These are phyloP conservation scores for Pungitius pungitius DNA, from an alignment of 2,113 vertebrate species.

Conservation along the genomic window DNA sequence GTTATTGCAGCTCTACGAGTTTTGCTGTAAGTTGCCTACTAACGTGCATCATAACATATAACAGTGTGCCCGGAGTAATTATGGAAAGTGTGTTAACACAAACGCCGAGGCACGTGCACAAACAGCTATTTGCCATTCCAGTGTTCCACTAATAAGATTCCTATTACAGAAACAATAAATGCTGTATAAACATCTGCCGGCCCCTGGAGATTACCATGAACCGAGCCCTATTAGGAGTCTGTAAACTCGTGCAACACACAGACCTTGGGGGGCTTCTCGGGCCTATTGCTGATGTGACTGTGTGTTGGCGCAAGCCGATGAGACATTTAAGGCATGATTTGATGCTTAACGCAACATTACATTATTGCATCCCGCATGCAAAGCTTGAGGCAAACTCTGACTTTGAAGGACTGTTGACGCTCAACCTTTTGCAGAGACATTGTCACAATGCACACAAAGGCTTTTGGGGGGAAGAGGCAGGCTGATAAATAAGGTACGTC, in stretches of 20 bases:
- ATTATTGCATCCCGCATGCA: slow-evolving; percentile 51
- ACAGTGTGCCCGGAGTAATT: not conserved
- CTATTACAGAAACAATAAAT: slow-evolving; percentile 56
- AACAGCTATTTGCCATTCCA: slow-evolving; percentile 39
- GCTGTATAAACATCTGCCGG: slow-evolving; percentile 41
- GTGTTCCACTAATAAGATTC: slow-evolving; percentile 42
- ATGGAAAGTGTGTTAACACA: not conserved
- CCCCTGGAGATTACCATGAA: slow-evolving; percentile 47
- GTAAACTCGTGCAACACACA: slow-evolving; percentile 62
- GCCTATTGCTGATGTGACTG: slow-evolving; percentile 41
- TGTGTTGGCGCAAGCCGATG: slow-evolving; percentile 41
- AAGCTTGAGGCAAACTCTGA: slow-evolving; percentile 48
- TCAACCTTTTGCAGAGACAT: slow-evolving; percentile 31
- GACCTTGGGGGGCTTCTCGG: slow-evolving; percentile 42
- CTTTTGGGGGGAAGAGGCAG: too few species aligned
- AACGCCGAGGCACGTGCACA: slow-evolving; percentile 9
- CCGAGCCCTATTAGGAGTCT: slow-evolving; percentile 57
- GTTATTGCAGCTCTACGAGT: slow-evolving; percentile 37
- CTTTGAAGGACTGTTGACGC: slow-evolving; percentile 22
- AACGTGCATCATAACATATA: slow-evolving; percentile 1
- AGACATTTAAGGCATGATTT: slow-evolving; percentile 73
- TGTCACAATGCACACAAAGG: too few species aligned
- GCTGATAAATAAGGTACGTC: too few species aligned
- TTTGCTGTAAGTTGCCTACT: slow-evolving; percentile 53
- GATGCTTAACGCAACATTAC: slow-evolving; percentile 65